Evolutionary conservation across 2,888 invertebrate species (phyloP), one percentile per base, ranked within the genome.

Genomic region (Eremobia ochroleuca): DNA sequence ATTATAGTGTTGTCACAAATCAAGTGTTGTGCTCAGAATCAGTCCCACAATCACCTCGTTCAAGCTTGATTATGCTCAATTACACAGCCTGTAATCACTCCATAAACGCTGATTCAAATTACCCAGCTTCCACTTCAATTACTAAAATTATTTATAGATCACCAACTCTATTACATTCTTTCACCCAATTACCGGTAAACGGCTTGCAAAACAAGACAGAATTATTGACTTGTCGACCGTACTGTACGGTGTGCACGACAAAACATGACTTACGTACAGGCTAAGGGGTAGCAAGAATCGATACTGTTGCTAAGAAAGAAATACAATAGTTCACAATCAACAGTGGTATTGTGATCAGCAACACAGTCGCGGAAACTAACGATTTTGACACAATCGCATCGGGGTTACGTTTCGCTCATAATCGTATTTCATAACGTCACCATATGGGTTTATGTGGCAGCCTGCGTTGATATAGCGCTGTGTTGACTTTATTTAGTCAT

Each of bases 311-410:
- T 78, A 83, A 81, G 81, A 88, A 87, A 85, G 81, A 87, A 85
- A 85, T 82, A 83, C 86, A 87, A 78, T 76, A 83, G 79, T 71
- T 84, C 73, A 82, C 82, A 76, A 83, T 84, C 80, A 87, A 91
- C 90, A 90, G 86, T 89, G 86, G 87, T 79, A 79, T 84, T 87
- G 88, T 88, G 88, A 90, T 88, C 73, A 61, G 74, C 82, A 75
- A 88, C 86, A 81, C 79, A 85, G 86, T 89, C 89, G 85, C 89
- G 90, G 91, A 90, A 92, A 90, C 85, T 90, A 87, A 89, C 87
- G 87, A 88, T 92, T 91, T 87, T 88, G 88, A 87, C 91, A 92
- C 91, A 91, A 91, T 90, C 86, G 88, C 79, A 76, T 81, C 79
- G 62, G 79, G 77, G 82, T 89, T 88, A 79, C 85, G 72, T 89